These are phyloP conservation scores for Fopius arisanus DNA, from an alignment of 1,140 invertebrate genomes.

Conservation along the genomic window DNA sequence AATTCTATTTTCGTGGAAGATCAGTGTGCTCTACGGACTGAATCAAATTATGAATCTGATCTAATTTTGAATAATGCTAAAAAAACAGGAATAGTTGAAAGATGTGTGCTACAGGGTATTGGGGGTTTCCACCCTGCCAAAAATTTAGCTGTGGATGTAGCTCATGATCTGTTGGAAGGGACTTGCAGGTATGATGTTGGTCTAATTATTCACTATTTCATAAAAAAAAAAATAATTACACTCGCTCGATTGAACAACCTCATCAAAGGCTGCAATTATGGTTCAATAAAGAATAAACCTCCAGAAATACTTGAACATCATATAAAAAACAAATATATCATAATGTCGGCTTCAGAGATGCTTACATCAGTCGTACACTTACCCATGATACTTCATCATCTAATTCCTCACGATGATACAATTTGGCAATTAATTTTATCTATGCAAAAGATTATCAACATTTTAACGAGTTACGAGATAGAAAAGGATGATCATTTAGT, in stretches of 20 bases:
- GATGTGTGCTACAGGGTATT: constrained; percentile 14
- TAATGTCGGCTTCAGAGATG: constrained; percentile 35
- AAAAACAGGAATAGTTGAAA: constrained; percentile 24
- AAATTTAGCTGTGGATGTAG: constrained; percentile 40
- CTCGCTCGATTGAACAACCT: background rate
- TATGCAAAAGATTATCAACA: constrained; percentile 31
- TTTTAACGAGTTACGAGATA: constrained; percentile 5
- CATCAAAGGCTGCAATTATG: background rate
- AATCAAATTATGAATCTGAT: constrained; percentile 13
- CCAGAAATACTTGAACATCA: background rate
- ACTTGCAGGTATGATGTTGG: constrained; percentile 41
- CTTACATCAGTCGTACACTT: constrained; percentile 24
- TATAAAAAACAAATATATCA: constrained; percentile 23
- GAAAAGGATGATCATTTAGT: too few species aligned
- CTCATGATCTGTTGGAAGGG: constrained; percentile 46
- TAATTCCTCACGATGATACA: constrained; percentile 9
- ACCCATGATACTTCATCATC: background rate
- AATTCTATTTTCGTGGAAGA: constrained; percentile 33
- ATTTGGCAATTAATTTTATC: constrained; percentile 34
- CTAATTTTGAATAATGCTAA: background rate
- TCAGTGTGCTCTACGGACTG: constrained; percentile 34
- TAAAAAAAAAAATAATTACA: constrained; percentile 8
- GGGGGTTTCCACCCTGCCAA: constrained; percentile 39
- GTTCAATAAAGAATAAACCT: background rate
- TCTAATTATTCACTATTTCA: constrained; percentile 35